These are phyloP conservation scores for Grus americana DNA, from an alignment of 2,113 vertebrate species.

Conservation along the genomic window DNA sequence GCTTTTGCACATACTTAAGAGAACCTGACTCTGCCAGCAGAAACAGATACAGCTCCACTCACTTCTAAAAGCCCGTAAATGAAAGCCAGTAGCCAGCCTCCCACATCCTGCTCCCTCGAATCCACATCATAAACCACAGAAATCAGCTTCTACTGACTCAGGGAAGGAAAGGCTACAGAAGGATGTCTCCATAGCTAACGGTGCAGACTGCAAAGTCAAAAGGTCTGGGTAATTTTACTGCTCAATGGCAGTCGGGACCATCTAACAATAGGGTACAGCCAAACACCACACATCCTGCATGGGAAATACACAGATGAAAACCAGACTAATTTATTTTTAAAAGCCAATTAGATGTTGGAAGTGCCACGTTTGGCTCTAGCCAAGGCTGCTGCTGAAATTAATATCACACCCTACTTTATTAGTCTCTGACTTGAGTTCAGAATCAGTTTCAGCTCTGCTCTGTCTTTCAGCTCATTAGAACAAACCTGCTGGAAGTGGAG, in stretches of 20 bases:
- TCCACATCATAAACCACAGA: conserved; percentile 44
- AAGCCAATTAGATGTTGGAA: conserved; percentile 58
- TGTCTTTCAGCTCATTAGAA: conserved; percentile 59
- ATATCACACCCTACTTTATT: conserved; percentile 62
- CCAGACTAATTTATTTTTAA: conserved; percentile 59
- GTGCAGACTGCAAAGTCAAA: conserved; percentile 35
- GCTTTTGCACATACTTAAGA: conserved; percentile 23
- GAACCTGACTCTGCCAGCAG: conserved; percentile 17
- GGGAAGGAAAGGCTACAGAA: conserved; percentile 13
- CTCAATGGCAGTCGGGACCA: background rate
- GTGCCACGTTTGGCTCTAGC: conserved; percentile 5
- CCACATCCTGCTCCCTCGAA: conserved; percentile 48
- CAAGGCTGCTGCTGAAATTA: conserved; percentile 60
- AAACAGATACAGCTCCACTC: conserved; percentile 16
- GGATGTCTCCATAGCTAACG: background rate
- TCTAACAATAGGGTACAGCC: conserved; percentile 30
- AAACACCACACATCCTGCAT: conserved; percentile 7
- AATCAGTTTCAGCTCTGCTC: conserved; percentile 39
- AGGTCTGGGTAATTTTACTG: conserved; percentile 20
- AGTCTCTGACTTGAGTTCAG: conserved; percentile 41
- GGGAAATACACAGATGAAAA: conserved; percentile 31
- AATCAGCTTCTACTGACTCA: conserved; percentile 21
- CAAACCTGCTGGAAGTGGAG: conserved; percentile 42
- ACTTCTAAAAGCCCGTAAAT: conserved; percentile 45
- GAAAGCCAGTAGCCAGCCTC: conserved; percentile 52